Base-by-base conservation (phyloP, 2,888 invertebrate genomes). In the Chrysina gloriosa region DNA sequence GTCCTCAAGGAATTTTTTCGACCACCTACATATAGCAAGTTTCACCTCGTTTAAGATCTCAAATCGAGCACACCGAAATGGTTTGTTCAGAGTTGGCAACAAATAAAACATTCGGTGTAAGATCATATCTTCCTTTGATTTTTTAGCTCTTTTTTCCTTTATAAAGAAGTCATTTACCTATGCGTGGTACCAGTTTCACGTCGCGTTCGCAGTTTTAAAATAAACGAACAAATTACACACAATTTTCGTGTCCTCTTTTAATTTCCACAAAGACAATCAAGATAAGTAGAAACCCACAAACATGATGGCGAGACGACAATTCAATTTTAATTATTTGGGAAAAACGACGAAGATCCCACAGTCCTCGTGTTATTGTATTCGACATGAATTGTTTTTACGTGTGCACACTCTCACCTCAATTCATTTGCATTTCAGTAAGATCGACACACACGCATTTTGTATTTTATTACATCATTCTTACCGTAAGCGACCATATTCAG, bases 391-490 rank as follows among this genome's bases (percentile, higher is more conserved):
- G 19, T n/a, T 52, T 31, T 2, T 9, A 52, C 14, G 9, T 6
- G 27, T 1, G 14, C n/a, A 47, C 31, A 31, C 31, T 52, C 52
- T 31, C 31, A 52, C 14, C 25, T 25, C 31, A 31, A 16, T 14
- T 52, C 16, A 52, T 52, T 52, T 52, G 31, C 52, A 52, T 52
- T 23, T 52, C 16, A 29, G 31, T 52, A 52, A 16, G 31, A 19
- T 25, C 29, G 14, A 29, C 16, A 52, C n/a, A 52, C 11, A 31
- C 39, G 14, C 6, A 52, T 31, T 52, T 16, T 52, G 52, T 52
- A 52, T 52, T 31, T 52, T 42, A 14, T 61, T 42, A 27, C 58
- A 61, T 61, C 58, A 61, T 27, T 19, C 14, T 61, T 61, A 61
- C 58, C 27, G 58, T 61, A 61, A 61, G 27, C n/a, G 9, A 31